Evolutionary conservation across 2,797 vertebrate genomes (phyloP), one percentile per base, ranked within the genome.

Genomic region (Thalassophryne amazonica): DNA sequence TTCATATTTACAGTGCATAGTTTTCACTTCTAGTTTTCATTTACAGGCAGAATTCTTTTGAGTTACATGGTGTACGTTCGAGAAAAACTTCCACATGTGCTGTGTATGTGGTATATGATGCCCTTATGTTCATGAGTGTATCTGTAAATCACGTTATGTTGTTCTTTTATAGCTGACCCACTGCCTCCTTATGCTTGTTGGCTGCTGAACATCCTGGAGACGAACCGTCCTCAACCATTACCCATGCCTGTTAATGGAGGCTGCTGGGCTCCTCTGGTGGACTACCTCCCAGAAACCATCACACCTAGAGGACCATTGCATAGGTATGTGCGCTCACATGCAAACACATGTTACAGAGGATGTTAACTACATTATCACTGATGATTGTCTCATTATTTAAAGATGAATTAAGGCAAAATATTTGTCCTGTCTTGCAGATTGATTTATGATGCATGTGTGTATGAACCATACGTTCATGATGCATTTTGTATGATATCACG

Each of bases 161-260:
- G n/a, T n/a, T n/a, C 13, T 32, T 32, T 10, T 21, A 0, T 61
- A 98, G 96, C 89, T 65, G 97, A 98, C 76, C 96, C 95, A 0
- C 85, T 97, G 39, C 97, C 97, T 14, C 97, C 97, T 0, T 99
- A 99, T 20, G 94, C 93, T 11, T 93, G 94, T 46, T 99, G 97
- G 97, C 78, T 99, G 5, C 80, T 99, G 61, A 90, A 90, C 34
- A 95, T 98, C 10, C 88, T 96, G 39, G 97, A 99, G 69, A 93
- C 91, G 60, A 99, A 98, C 50, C 94, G 89, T 27, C 94, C 97
- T 0, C 96, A 98, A 62, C 94, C 97, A 1, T 79, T 99, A 34
- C 97, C 97, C 2, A 98, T 99, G 97, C 97, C 97, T 3, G 88
- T 94, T 29, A 99, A 95, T 2, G 97, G 97, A 58, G 97, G 97